phyloP scores from a whole-genome alignment of 2,797 vertebrate genomes.

The Podargus strigoides region DNA sequence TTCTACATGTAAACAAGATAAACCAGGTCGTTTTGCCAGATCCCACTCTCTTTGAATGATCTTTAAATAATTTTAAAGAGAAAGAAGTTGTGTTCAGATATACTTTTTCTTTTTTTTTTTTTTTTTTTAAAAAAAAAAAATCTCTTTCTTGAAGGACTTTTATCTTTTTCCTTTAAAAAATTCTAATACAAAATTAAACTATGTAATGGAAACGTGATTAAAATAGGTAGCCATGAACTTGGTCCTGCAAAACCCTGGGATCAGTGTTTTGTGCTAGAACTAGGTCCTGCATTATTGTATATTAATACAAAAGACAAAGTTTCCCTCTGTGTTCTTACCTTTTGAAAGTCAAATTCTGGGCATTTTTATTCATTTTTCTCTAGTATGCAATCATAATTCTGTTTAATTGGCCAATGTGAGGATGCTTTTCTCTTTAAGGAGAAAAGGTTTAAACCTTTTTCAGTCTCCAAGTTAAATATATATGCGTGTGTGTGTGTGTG shows the following conservation, averaged over 20 bases:
- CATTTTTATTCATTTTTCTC: background rate
- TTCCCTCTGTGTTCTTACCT: background rate
- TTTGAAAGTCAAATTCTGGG: background rate
- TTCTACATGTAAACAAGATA: conserved; percentile 67
- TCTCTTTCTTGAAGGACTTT: background rate
- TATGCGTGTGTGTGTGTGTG: background rate
- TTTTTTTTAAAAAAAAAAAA: no score
- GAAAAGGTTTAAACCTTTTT: background rate
- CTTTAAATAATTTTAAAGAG: conserved; percentile 51
- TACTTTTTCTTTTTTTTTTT: background rate
- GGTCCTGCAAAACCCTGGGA: background rate
- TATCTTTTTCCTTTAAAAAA: background rate
- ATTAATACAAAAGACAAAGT: background rate
- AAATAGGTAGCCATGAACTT: background rate
- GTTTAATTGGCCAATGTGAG: background rate
- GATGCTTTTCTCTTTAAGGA: background rate
- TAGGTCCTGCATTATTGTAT: background rate
- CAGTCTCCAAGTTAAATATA: background rate
- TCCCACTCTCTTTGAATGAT: conserved; percentile 32
- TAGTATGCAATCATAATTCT: background rate
- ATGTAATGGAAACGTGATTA: background rate
- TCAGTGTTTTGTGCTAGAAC: background rate
- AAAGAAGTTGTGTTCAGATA: background rate
- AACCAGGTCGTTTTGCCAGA: conserved; percentile 37
- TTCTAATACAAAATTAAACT: background rate